These are phyloP conservation scores for Danio tinwini DNA, from an alignment of 2,797 vertebrate species.

Conservation along the genomic window DNA sequence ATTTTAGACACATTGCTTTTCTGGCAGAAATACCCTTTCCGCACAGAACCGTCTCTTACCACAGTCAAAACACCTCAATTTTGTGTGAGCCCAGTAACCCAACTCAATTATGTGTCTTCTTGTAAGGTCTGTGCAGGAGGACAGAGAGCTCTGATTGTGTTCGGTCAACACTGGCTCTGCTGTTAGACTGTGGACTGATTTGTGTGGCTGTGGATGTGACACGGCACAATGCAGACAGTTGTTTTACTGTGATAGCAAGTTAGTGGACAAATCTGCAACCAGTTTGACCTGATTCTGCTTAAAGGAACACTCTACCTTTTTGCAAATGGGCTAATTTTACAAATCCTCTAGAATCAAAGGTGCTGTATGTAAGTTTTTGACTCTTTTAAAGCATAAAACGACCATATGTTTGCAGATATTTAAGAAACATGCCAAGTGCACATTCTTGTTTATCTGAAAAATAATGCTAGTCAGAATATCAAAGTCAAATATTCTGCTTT, in stretches of 20 bases:
- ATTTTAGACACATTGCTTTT: constrained; percentile 28
- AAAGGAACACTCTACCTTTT: neutral
- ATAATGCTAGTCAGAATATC: too few relatives aligned
- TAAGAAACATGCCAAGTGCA: too few relatives aligned
- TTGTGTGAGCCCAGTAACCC: constrained; percentile 17
- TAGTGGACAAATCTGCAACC: constrained; percentile 62
- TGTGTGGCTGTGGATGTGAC: constrained; percentile 38
- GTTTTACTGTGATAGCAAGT: constrained; percentile 67
- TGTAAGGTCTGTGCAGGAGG: neutral
- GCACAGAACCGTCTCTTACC: constrained; percentile 41
- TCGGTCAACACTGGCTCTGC: constrained; percentile 61
- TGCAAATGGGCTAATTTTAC: too few relatives aligned
- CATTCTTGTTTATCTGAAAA: too few relatives aligned
- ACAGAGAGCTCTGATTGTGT: constrained; percentile 51
- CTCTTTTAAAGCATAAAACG: too few relatives aligned
- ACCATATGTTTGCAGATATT: too few relatives aligned
- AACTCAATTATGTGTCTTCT: constrained; percentile 47
- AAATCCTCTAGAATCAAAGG: too few relatives aligned
- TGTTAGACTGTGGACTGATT: constrained; percentile 61
- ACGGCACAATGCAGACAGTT: constrained; percentile 70
- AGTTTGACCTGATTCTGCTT: constrained; percentile 45
- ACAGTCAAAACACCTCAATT: constrained; percentile 9
- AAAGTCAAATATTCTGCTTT: too few relatives aligned
- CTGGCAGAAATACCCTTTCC: constrained; percentile 17
- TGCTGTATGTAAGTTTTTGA: too few relatives aligned